A percentile compares a stretch with the other conserved stretches of the same genome.
These are phyloP conservation scores for Athene cunicularia DNA, from an alignment of 2,113 vertebrate species.

Conservation along the genomic window DNA sequence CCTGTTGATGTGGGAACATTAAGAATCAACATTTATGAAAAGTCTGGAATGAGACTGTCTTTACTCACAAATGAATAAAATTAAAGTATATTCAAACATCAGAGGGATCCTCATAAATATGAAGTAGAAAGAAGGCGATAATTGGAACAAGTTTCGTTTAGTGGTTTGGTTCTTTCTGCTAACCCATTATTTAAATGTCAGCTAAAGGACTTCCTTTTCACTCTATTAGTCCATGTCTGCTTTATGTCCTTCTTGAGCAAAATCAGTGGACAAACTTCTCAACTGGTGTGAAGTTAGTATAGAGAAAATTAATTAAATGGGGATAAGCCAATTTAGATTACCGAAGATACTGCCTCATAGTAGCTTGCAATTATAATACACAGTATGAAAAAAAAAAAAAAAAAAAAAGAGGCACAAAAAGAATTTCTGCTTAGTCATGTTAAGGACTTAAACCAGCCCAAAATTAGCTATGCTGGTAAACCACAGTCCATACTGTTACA, in stretches of 20 bases:
- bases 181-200: background rate
- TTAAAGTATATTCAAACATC: background rate
- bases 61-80: conserved; percentile 44
- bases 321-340: background rate
- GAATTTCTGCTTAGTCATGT: background rate
- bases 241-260: background rate
- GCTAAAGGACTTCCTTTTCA: background rate
- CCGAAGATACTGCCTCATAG: background rate
- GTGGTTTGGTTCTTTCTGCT: background rate
- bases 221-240: background rate
- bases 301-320: background rate
- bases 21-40: background rate
- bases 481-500: background rate
- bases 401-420: background rate
- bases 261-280: background rate
- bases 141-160: background rate
- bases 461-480: background rate
- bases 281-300: background rate
- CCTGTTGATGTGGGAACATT: conserved; percentile 29
- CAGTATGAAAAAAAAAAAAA: background rate
- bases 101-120: background rate
- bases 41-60: background rate
- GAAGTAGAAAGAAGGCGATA: background rate
- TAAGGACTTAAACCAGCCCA: background rate
- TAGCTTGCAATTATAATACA: background rate